Percentiles rank a stretch among this genome's conserved stretches.
phyloP scores from a whole-genome alignment of 30 jellyfish, hydroid and myxozoan genomes.

The Mastigias papua region DNA sequence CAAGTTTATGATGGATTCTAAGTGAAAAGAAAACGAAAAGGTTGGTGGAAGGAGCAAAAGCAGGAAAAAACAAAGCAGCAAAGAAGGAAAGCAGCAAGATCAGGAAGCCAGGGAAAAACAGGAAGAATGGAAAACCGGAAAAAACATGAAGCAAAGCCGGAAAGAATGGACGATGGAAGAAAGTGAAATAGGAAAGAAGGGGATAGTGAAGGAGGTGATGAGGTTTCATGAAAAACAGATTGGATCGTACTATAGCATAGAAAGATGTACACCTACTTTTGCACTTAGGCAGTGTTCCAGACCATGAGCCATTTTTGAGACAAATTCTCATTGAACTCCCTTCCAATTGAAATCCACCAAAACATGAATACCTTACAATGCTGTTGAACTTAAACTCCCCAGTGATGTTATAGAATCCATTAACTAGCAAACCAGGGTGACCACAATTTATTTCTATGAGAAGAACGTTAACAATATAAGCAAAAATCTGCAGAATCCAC shows the following conservation, averaged over 20 bases:
- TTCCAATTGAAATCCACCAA: conserved; percentile 76
- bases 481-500: no score
- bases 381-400: conserved; percentile 55
- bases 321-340: conserved; percentile 72
- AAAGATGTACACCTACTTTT: conserved; percentile 30
- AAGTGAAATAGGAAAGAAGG: background rate
- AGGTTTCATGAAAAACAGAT: background rate
- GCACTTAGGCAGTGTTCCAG: conserved; percentile 80
- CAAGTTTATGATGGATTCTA: background rate
- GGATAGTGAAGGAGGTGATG: background rate
- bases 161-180: background rate
- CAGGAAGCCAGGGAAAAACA: background rate
- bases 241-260: background rate
- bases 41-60: background rate
- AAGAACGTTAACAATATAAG: no score
- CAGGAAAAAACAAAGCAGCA: background rate
- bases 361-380: conserved; percentile 74
- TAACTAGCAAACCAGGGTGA: conserved; percentile 73
- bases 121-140: background rate
- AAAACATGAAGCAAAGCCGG: background rate
- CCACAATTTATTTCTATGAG: conserved; percentile 65
- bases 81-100: background rate
- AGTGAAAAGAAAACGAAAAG: background rate
- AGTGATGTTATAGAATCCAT: conserved; percentile 61
- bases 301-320: conserved; percentile 78